Percentiles rank a stretch among this genome's conserved stretches.
phyloP scores from a whole-genome alignment of 1,140 invertebrate species.

The Drosophila elegans region DNA sequence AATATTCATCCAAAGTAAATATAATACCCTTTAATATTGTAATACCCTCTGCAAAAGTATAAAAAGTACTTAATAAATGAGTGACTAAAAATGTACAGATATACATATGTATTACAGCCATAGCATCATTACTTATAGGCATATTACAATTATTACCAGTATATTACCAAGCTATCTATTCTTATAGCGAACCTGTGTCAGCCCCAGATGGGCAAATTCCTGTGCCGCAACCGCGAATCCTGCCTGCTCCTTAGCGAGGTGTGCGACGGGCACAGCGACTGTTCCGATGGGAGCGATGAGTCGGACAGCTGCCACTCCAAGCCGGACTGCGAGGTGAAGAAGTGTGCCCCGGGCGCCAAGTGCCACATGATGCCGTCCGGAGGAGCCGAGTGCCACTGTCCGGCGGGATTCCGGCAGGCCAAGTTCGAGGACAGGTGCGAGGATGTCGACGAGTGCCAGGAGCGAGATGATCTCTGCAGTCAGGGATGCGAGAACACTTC shows the following conservation, averaged over 20 bases:
- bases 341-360: conserved; percentile 46
- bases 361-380: conserved; percentile 74
- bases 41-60: too few relatives aligned
- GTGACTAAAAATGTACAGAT: too few relatives aligned
- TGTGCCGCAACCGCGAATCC: conserved; percentile 77
- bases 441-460: conserved; percentile 93
- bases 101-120: too few relatives aligned
- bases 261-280: conserved; percentile 87
- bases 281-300: conserved; percentile 85
- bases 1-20: too few relatives aligned
- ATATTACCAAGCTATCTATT: too few relatives aligned
- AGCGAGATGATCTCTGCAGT: conserved; percentile 89
- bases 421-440: conserved; percentile 77
- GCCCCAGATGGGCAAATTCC: conserved; percentile 60
- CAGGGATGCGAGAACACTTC: conserved; percentile 92
- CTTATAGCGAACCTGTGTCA: conserved; percentile 45
- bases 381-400: conserved; percentile 85
- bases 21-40: too few relatives aligned
- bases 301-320: conserved; percentile 58
- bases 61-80: too few relatives aligned
- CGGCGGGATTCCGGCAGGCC: conserved; percentile 79
- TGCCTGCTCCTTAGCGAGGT: conserved; percentile 87
- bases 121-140: too few relatives aligned
- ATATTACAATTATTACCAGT: too few relatives aligned
- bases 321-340: conserved; percentile 52